Evolutionary conservation across 2,888 invertebrate genomes (phyloP).

Genomic region (Peribatodes rhomboidaria): DNA sequence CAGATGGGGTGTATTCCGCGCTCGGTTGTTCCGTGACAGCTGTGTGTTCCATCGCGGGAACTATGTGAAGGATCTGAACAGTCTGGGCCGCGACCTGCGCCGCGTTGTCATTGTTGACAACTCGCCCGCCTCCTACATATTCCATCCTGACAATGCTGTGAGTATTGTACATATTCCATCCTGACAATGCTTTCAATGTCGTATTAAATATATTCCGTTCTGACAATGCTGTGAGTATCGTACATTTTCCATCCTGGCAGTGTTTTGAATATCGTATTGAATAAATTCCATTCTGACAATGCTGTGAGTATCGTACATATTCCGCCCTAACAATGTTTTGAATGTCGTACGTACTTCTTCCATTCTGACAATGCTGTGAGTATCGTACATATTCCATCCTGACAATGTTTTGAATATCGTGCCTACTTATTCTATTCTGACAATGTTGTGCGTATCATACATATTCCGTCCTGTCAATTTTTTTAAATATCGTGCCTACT

Average conservation of each 20-base stretch:
- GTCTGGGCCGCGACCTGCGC: conserved; percentile 97
- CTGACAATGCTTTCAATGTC: conserved; percentile 99
- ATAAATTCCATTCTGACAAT: conserved; percentile 99
- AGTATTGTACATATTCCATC: conserved; percentile 99
- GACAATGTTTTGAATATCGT: conserved; percentile 99
- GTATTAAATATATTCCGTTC: conserved; percentile 99
- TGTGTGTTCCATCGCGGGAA: conserved; percentile 99
- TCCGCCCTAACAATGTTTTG: conserved; percentile 99
- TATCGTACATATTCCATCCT: conserved; percentile 99
- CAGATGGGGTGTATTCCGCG: conserved; percentile 98
- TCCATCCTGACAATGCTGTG: conserved; percentile 99
- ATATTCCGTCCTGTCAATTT: conserved; percentile 99
- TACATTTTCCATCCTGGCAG: conserved; percentile 99
- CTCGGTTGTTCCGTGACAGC: conserved; percentile 99
- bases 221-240: conserved; percentile 98
- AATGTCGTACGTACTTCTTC: conserved; percentile 99
- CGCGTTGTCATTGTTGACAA: conserved; percentile 99
- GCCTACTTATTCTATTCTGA: conserved; percentile 99
- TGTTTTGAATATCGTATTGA: conserved; percentile 98
- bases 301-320: conserved; percentile 99
- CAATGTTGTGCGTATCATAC: conserved; percentile 99
- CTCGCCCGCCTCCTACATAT: conserved; percentile 99
- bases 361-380: conserved; percentile 99
- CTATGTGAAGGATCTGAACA: conserved; percentile 99
- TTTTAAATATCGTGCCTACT: conserved; percentile 98